phyloP scores from a whole-genome alignment of 2,888 invertebrate species.

The Agrypnus murinus region DNA sequence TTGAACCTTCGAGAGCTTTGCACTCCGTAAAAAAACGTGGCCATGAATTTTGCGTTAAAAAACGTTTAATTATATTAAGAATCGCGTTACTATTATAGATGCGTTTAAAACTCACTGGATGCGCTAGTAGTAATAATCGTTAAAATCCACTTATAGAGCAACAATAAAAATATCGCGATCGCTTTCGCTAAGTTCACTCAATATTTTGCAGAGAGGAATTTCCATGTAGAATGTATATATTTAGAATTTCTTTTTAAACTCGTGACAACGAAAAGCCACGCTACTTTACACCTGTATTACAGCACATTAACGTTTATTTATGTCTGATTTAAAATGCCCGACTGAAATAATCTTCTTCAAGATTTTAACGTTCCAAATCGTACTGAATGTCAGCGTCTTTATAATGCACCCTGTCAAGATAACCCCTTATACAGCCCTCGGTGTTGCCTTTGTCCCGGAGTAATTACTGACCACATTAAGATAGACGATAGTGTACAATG shows the following conservation, averaged over 20 bases:
- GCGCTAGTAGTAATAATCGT: too few species aligned
- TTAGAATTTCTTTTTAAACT: constrained; percentile 24
- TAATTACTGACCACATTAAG: constrained; percentile 59
- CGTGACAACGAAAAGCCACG: constrained; percentile 22
- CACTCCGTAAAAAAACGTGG: constrained; percentile 5
- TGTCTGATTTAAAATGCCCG: constrained; percentile 46
- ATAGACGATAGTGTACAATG: constrained; percentile 47
- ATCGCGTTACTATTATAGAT: too few species aligned
- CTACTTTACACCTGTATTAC: constrained; percentile 45
- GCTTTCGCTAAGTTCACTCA: neutral
- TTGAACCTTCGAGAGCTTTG: constrained; percentile 12
- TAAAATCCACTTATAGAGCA: too few species aligned
- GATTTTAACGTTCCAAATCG: constrained; percentile 44
- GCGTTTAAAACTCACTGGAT: too few species aligned
- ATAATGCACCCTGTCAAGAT: constrained; percentile 56
- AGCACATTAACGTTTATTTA: constrained; percentile 43
- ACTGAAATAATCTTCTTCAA: constrained; percentile 45
- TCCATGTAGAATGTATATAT: neutral
- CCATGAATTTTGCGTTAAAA: constrained; percentile 15
- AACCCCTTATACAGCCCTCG: constrained; percentile 53
- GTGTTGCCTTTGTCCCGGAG: constrained; percentile 53
- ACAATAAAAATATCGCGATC: too few species aligned
- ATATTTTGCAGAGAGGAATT: constrained; percentile 11
- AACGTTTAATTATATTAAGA: too few species aligned
- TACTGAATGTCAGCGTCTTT: constrained; percentile 54